Evolutionary conservation across 2,113 vertebrate species (phyloP).

Genomic region (Lanius ludovicianus): DNA sequence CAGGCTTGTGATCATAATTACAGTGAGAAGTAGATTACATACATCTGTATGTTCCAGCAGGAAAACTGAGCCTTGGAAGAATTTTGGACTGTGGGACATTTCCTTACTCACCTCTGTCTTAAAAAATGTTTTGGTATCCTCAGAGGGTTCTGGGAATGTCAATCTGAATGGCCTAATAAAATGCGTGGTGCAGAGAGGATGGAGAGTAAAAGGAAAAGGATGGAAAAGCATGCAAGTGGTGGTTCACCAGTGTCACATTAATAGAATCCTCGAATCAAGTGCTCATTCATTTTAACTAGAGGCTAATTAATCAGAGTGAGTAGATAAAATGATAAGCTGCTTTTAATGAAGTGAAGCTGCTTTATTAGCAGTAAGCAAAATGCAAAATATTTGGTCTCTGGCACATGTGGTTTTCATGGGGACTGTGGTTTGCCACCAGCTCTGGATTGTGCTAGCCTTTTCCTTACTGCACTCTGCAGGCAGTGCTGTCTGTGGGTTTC

Average conservation of each 20-base stretch:
- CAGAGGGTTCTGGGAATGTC: background rate
- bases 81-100: background rate
- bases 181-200: background rate
- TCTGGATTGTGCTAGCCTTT: background rate
- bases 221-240: background rate
- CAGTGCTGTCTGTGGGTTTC: background rate
- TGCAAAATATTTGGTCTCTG: constrained; percentile 42
- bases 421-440: background rate
- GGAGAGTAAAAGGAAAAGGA: background rate
- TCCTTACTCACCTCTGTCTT: background rate
- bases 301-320: constrained; percentile 67
- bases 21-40: background rate
- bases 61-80: background rate
- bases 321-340: constrained; percentile 66
- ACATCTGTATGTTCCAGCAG: background rate
- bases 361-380: constrained; percentile 62
- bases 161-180: accelerated
- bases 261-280: constrained; percentile 52
- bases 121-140: background rate
- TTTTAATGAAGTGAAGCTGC: constrained; percentile 67
- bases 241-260: constrained; percentile 21
- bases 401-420: constrained; percentile 30
- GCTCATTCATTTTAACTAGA: constrained; percentile 59
- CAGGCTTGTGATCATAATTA: constrained; percentile 10
- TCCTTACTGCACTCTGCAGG: background rate